These are phyloP conservation scores for Mungos mungo DNA, from an alignment of 2,113 vertebrate species.

Conservation along the genomic window DNA sequence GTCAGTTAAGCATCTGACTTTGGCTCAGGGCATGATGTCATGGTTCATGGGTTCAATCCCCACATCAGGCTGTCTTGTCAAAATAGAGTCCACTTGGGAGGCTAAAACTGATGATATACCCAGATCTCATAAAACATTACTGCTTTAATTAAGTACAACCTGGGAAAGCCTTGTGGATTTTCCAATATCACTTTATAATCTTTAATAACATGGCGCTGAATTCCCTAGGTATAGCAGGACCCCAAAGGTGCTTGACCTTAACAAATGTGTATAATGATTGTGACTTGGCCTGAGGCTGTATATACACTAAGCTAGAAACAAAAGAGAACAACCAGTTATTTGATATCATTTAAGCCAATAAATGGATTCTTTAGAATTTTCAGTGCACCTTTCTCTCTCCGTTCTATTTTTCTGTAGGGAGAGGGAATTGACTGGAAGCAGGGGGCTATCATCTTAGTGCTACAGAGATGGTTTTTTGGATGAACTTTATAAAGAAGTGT, in stretches of 20 bases:
- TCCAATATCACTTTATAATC: not conserved
- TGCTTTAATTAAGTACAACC: not conserved
- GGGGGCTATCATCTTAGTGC: not conserved
- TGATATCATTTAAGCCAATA: not conserved
- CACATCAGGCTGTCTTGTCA: no score
- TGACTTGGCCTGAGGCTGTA: not conserved
- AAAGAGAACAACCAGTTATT: not conserved
- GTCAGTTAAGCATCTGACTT: no score
- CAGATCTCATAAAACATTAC: not conserved
- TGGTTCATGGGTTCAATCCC: no score
- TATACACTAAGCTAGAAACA: not conserved
- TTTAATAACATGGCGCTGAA: not conserved
- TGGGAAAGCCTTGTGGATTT: not conserved
- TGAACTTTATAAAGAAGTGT: not conserved
- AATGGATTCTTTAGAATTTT: conserved; percentile 15
- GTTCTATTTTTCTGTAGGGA: not conserved
- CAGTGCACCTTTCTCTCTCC: not conserved
- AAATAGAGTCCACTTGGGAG: not conserved
- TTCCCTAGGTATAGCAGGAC: not conserved
- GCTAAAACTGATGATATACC: not conserved
- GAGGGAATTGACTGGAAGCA: not conserved
- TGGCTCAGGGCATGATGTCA: no score
- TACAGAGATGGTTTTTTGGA: not conserved
- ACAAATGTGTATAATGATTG: not conserved
- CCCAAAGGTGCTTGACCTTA: not conserved